A percentile compares a stretch with the other conserved stretches of the same genome.
These are phyloP conservation scores for Drosophila pruinosa DNA, from an alignment of 1,140 invertebrate genomes.

Conservation along the genomic window DNA sequence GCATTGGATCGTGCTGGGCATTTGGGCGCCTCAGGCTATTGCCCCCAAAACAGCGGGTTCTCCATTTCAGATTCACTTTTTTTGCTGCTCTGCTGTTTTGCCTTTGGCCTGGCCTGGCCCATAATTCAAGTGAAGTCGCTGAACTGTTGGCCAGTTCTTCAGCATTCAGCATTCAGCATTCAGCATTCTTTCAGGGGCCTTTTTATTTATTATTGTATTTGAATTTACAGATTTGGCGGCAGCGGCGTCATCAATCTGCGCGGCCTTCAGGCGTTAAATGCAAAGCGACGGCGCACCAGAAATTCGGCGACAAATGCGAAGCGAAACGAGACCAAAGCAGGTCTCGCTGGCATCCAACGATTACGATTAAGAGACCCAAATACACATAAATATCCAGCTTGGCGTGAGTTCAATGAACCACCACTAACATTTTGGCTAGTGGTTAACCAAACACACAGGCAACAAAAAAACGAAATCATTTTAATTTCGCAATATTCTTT, in stretches of 20 bases:
- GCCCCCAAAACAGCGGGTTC: slow-evolving; percentile 62
- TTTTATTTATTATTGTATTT: slow-evolving; percentile 58
- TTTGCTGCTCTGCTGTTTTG: slow-evolving; percentile 21
- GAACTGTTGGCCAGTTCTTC: slow-evolving; percentile 17
- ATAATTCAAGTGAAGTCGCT: slow-evolving; percentile 66
- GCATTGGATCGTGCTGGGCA: slow-evolving; percentile 17
- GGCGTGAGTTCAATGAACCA: slow-evolving; percentile 59
- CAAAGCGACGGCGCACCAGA: slow-evolving; percentile 45
- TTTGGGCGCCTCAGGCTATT: slow-evolving; percentile 38
- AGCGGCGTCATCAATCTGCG: slow-evolving; percentile 70
- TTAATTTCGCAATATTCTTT: slow-evolving; percentile 52
- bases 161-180: too few relatives aligned
- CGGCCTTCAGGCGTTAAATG: slow-evolving; percentile 74
- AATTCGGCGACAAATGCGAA: slow-evolving; percentile 60
- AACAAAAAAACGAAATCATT: slow-evolving; percentile 47
- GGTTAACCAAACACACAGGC: slow-evolving; percentile 12
- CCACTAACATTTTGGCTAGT: slow-evolving; percentile 57
- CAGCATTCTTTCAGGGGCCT: slow-evolving; percentile 14
- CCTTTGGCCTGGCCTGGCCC: slow-evolving; percentile 15
- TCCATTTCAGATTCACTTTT: slow-evolving; percentile 77
- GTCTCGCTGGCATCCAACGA: neutral
- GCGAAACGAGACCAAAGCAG: slow-evolving; percentile 11
- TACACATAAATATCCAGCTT: slow-evolving; percentile 59
- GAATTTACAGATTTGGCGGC: slow-evolving; percentile 45
- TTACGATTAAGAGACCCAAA: slow-evolving; percentile 69